Conservation (phyloP, 2,888 invertebrate species). For the Coronaproctus castanopsis region DNA sequence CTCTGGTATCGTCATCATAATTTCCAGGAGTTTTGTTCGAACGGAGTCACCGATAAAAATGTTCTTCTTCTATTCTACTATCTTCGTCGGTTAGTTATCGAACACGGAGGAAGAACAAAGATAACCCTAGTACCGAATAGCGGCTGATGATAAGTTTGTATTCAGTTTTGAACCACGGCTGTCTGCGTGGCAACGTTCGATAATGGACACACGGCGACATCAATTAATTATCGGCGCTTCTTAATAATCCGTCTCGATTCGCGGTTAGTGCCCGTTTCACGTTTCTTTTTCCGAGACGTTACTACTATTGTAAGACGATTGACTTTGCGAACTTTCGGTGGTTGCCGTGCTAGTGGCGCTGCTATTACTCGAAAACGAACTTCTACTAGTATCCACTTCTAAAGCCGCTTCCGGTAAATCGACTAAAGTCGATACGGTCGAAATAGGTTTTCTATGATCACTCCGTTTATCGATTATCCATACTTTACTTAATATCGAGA, state of each 20-base stretch:
- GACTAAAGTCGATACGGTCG: slow-evolving; percentile 27
- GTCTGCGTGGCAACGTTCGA: no score
- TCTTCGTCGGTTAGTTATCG: no score
- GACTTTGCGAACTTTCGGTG: slow-evolving; percentile 8
- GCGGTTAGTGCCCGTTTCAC: slow-evolving; percentile 13
- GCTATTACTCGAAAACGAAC: slow-evolving; percentile 40
- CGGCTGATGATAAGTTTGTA: no score
- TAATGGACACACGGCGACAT: background rate
- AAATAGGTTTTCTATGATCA: slow-evolving; percentile 13
- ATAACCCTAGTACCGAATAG: no score
- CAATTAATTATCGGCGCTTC: background rate
- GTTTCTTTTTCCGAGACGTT: no score
- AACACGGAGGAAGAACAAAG: no score
- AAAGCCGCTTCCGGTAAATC: slow-evolving; percentile 33
- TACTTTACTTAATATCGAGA: slow-evolving; percentile 30
- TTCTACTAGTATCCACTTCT: slow-evolving; percentile 34
- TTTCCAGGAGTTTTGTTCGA: no score
- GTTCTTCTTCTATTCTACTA: no score
- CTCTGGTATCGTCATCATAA: no score
- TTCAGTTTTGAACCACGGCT: no score
- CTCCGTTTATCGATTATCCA: slow-evolving; percentile 24
- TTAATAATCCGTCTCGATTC: background rate
- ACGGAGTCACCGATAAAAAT: no score
- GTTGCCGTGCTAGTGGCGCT: slow-evolving; percentile 23
- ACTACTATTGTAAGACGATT: no score